Conservation (phyloP, 92 coral and sea anemone genomes). For the Heteractis magnifica region DNA sequence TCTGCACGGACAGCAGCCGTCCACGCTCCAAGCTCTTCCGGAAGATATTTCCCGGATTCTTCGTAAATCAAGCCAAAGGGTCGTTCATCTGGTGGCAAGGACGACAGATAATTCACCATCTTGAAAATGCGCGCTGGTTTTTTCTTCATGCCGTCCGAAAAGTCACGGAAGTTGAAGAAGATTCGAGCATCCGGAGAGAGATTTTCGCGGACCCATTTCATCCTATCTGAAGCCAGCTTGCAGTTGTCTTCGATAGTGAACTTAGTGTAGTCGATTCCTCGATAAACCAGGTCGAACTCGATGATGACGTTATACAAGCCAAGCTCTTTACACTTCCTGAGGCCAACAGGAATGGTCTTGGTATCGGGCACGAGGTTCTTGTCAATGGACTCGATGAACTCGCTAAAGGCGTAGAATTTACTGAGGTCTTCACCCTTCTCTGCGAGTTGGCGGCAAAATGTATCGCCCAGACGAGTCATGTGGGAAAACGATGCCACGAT, state of each 20-base stretch:
- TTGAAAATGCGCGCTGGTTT: conserved; percentile 55
- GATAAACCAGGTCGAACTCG: conserved; percentile 70
- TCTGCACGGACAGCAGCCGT: conserved; percentile 57
- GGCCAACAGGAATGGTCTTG: conserved; percentile 65
- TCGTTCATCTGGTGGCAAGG: conserved; percentile 47
- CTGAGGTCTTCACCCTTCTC: conserved; percentile 72
- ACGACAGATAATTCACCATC: conserved; percentile 49
- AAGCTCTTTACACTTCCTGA: conserved; percentile 59
- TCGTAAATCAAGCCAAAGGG: conserved; percentile 72
- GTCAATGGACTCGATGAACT: conserved; percentile 60
- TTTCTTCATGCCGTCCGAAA: conserved; percentile 60
- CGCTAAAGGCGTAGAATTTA: conserved; percentile 72
- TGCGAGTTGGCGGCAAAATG: conserved; percentile 50
- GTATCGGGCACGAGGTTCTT: conserved; percentile 56
- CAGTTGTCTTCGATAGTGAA: conserved; percentile 56
- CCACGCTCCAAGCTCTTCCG: conserved; percentile 76
- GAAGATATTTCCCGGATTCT: conserved; percentile 67
- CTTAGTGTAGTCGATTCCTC: conserved; percentile 60
- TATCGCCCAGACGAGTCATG: conserved; percentile 88
- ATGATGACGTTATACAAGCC: conserved; percentile 66
- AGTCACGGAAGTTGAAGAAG: conserved; percentile 71
- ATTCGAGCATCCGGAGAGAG: conserved; percentile 55
- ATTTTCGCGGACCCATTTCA: conserved; percentile 64
- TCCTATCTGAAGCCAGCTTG: conserved; percentile 37
- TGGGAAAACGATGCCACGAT: conserved; percentile 84